Conservation (phyloP, 2,797 vertebrate genomes). For the Podargus strigoides region DNA sequence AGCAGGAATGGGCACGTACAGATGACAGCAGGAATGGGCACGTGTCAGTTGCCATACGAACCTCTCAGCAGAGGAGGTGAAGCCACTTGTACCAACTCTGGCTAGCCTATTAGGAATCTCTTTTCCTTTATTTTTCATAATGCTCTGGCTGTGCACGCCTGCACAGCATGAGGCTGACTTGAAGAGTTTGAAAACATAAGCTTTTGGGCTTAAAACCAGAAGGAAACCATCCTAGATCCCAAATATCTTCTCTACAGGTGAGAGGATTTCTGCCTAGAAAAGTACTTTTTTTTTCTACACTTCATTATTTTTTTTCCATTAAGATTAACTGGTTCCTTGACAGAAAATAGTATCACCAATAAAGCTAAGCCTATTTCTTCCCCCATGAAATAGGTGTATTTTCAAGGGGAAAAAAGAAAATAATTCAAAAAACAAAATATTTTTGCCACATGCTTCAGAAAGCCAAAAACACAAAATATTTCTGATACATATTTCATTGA, state of each 20-base stretch:
- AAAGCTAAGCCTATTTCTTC: neutral
- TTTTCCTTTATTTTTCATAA: slow-evolving; percentile 5
- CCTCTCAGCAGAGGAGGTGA: neutral
- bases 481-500: neutral
- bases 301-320: neutral
- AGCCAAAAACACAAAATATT: neutral
- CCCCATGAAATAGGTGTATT: neutral
- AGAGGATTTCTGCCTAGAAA: neutral
- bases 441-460: neutral
- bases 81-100: neutral
- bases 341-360: neutral
- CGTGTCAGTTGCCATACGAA: neutral
- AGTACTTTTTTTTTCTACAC: neutral
- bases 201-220: slow-evolving; percentile 14
- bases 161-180: neutral
- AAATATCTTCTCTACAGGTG: neutral
- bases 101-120: neutral
- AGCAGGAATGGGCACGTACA: rapidly evolving
- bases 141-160: neutral
- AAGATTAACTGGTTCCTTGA: neutral
- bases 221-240: neutral
- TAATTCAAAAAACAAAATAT: neutral
- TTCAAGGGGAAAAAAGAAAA: neutral
- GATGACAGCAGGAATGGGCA: neutral
- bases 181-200: neutral